phyloP scores from a whole-genome alignment of 2,888 invertebrate species.

The Rambutsinella grinnellia region DNA sequence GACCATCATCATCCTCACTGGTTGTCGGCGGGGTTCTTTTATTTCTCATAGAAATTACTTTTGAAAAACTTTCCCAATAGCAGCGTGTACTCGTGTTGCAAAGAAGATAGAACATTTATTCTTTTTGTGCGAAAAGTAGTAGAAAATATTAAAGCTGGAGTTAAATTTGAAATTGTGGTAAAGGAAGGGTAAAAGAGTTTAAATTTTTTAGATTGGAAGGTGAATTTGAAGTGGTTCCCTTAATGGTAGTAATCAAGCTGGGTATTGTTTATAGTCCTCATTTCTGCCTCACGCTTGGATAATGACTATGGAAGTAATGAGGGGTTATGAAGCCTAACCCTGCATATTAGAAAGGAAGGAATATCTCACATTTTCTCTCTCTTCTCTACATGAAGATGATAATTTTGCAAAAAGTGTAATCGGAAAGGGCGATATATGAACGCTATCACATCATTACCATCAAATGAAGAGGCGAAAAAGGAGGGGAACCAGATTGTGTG shows the following conservation, averaged over 20 bases:
- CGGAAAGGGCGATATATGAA: neutral
- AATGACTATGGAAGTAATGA: slow-evolving; percentile 42
- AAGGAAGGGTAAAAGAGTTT: too few species aligned
- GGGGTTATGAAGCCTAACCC: slow-evolving; percentile 35
- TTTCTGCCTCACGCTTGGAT: slow-evolving; percentile 48
- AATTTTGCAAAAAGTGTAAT: neutral
- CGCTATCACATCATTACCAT: neutral
- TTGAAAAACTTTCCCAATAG: too few species aligned
- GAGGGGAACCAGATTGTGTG: slow-evolving; percentile 1
- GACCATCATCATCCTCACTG: neutral
- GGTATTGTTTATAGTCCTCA: neutral
- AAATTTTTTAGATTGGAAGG: too few species aligned
- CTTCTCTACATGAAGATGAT: neutral
- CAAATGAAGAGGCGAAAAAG: neutral
- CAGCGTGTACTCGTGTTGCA: too few species aligned
- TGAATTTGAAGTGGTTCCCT: neutral
- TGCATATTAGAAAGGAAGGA: slow-evolving; percentile 40
- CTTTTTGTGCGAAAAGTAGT: too few species aligned
- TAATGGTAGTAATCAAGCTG: too few species aligned
- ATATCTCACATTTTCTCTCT: too few species aligned
- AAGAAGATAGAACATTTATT: too few species aligned
- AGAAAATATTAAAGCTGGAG: too few species aligned
- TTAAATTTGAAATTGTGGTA: too few species aligned
- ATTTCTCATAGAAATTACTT: too few species aligned
- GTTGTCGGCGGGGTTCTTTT: neutral